phyloP scores from a whole-genome alignment of 2,888 invertebrate genomes.

The Enchytraeus crypticus region DNA sequence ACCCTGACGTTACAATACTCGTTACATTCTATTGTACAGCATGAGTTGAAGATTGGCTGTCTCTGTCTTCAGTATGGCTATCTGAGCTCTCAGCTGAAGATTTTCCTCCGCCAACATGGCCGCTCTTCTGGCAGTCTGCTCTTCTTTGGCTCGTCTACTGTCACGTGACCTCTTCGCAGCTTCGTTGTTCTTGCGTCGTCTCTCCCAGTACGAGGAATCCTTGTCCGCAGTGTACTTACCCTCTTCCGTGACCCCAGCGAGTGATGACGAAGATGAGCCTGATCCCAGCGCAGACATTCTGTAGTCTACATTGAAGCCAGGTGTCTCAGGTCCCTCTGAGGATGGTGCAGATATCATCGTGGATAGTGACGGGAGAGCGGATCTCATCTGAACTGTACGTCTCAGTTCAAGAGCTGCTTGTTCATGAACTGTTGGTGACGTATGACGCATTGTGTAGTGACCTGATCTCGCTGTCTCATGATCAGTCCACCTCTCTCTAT shows the following conservation, averaged over 20 bases:
- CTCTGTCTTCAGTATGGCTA: constrained; percentile 56
- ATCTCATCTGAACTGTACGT: too few relatives aligned
- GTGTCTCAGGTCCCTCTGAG: too few relatives aligned
- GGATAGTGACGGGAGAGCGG: too few relatives aligned
- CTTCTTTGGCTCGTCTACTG: constrained; percentile 77
- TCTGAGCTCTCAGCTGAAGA: constrained; percentile 64
- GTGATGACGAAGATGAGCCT: neutral
- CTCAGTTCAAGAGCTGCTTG: too few relatives aligned
- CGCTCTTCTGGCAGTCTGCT: constrained; percentile 79
- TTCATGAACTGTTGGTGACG: too few relatives aligned
- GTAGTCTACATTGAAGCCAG: too few relatives aligned
- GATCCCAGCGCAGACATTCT: neutral
- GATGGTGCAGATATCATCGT: too few relatives aligned
- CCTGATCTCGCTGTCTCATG: too few relatives aligned
- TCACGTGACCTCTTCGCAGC: constrained; percentile 91
- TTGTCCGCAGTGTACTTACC: constrained; percentile 49
- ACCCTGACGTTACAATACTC: neutral
- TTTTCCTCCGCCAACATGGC: constrained; percentile 80
- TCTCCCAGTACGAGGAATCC: constrained; percentile 77
- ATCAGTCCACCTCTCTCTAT: too few relatives aligned
- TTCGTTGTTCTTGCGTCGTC: constrained; percentile 81
- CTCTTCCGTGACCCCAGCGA: neutral
- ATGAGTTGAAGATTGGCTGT: neutral
- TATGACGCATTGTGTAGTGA: too few relatives aligned
- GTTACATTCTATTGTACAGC: neutral